Conservation (phyloP, 2,888 invertebrate genomes). For the Acanthopleura granulata region DNA sequence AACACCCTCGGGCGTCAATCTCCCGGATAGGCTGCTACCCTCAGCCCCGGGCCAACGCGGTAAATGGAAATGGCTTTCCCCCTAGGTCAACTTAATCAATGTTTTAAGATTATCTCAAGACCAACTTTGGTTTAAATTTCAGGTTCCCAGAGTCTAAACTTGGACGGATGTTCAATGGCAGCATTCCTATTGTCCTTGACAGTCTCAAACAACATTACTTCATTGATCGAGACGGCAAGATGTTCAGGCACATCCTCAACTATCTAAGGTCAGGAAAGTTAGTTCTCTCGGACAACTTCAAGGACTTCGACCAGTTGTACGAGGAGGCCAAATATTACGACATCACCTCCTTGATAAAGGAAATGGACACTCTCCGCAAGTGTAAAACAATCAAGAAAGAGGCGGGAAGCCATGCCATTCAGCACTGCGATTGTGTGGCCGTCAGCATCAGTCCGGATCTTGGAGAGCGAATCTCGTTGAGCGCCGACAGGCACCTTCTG, state of each 20-base stretch:
- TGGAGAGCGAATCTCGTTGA: constrained; percentile 85
- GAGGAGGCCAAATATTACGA: constrained; percentile 95
- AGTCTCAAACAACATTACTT: constrained; percentile 98
- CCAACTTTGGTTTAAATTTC: constrained; percentile 44
- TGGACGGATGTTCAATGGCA: constrained; percentile 94
- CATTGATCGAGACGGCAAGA: constrained; percentile 97
- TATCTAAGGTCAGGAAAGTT: constrained; percentile 93
- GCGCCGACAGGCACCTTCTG: constrained; percentile 80
- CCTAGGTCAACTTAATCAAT: constrained; percentile 5
- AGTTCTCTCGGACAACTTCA: constrained; percentile 88
- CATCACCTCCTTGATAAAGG: constrained; percentile 74
- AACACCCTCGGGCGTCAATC: not conserved
- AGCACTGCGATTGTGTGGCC: constrained; percentile 81
- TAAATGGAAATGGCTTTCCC: constrained; percentile 5
- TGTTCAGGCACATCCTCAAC: constrained; percentile 97
- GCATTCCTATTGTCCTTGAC: constrained; percentile 94
- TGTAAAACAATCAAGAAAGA: constrained; percentile 31
- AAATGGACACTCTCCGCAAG: constrained; percentile 52
- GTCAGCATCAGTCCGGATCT: constrained; percentile 85
- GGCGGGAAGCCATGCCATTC: constrained; percentile 24
- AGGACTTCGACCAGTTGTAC: constrained; percentile 86
- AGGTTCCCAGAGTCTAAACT: constrained; percentile 94
- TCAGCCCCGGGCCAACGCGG: not conserved
- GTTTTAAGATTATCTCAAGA: not conserved
- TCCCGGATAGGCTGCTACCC: not conserved